Evolutionary conservation across 2,888 invertebrate species (phyloP), one percentile per base, ranked within the genome.

Genomic region (Automeris io): DNA sequence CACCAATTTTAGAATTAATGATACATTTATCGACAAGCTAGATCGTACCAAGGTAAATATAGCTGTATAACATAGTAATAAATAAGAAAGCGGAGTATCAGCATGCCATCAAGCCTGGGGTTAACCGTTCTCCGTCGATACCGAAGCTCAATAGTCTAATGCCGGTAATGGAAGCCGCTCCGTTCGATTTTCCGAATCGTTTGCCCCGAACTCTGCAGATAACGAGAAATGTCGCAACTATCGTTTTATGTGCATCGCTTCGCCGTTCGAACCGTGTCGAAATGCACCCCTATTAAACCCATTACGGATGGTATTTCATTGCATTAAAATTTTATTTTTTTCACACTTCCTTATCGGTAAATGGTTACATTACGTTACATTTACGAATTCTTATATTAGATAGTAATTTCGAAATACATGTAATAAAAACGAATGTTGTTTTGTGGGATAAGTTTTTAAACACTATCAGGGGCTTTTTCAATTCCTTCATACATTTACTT

Each of bases 131-230:
- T 26, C 37, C 39, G 37, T 34, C 39, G 51, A 48, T 51, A 45
- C 39, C 35, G 37, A 23, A 36, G 51, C 49, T 54, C 60, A 52
- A 58, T 62, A 56, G 63, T 63, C 67, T 80, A 82, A 83, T 81
- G 78, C 74, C 73, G 71, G 81, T 83, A 83, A 83, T 83, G 79
- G 82, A 72, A 70, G 65, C 56, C 62, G 72, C 61, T 62, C 61
- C 62, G 70, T 74, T 78, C 80, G 76, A 82, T 85, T 81, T 85
- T 82, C 80, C 82, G 69, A 78, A 73, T 72, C 80, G 80, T 82
- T 85, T 77, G 73, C 76, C 58, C 58, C 70, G 66, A 62, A 60
- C 67, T 57, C 69, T 57, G 51, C 50, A 71, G 81, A 79, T 79
- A 81, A 78, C 76, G 74, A 75, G 73, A 67, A 72, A 70, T 63